These are phyloP conservation scores for Sesia apiformis DNA, from an alignment of 2,888 invertebrate genomes.

Conservation along the genomic window DNA sequence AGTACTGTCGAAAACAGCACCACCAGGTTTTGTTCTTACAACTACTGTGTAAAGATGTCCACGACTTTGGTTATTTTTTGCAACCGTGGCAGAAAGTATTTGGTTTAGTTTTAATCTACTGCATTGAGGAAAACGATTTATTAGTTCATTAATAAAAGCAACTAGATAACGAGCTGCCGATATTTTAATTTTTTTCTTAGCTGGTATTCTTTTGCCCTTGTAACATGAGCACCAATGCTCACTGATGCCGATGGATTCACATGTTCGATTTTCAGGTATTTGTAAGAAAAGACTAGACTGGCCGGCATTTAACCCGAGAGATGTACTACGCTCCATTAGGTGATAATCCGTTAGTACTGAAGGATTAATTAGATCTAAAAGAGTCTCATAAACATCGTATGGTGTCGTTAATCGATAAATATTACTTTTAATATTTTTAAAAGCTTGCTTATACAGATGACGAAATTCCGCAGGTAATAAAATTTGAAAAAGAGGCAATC, in stretches of 20 bases:
- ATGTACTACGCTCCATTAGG: not conserved
- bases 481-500: slow-evolving; percentile 78
- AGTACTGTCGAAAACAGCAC: not conserved
- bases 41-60: slow-evolving; percentile 44
- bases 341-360: slow-evolving; percentile 72
- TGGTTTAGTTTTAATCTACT: not conserved
- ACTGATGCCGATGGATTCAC: slow-evolving; percentile 78
- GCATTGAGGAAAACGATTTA: not conserved
- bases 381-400: slow-evolving; percentile 85
- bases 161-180: not conserved
- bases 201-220: not conserved
- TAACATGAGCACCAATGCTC: slow-evolving; percentile 84
- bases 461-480: slow-evolving; percentile 81
- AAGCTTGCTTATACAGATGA: slow-evolving; percentile 71
- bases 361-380: slow-evolving; percentile 77
- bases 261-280: slow-evolving; percentile 77
- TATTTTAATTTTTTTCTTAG: not conserved
- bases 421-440: slow-evolving; percentile 77
- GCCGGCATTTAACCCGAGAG: not conserved
- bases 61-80: not conserved
- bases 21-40: slow-evolving; percentile 20
- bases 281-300: slow-evolving; percentile 77
- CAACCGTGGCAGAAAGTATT: not conserved
- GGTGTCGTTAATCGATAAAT: slow-evolving; percentile 78
- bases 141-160: not conserved